Evolutionary conservation across 2,113 vertebrate genomes (phyloP).

Genomic region (Anhinga rufa): DNA sequence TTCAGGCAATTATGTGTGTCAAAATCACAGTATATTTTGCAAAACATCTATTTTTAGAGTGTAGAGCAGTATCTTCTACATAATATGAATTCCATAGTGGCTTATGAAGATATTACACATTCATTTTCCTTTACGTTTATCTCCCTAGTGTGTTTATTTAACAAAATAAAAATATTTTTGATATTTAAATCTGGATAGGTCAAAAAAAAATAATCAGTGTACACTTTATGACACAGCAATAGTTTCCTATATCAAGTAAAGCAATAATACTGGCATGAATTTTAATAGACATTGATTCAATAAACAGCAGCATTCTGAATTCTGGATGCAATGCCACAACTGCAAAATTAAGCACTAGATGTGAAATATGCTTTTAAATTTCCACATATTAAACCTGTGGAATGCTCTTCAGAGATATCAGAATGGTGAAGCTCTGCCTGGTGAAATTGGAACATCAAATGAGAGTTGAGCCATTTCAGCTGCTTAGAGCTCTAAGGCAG

Average conservation of each 20-base stretch:
- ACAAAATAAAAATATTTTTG: neutral
- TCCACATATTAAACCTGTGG: neutral
- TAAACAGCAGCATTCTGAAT: neutral
- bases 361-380: neutral
- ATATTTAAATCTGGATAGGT: neutral
- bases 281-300: neutral
- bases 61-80: neutral
- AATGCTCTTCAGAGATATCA: neutral
- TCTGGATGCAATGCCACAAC: neutral
- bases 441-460: neutral
- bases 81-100: neutral
- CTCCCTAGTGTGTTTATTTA: neutral
- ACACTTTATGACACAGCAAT: neutral
- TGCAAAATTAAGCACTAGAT: neutral
- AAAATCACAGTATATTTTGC: neutral
- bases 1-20: neutral
- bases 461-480: neutral
- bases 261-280: neutral
- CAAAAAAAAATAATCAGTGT: neutral
- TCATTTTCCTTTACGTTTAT: neutral
- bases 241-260: neutral
- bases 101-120: neutral
- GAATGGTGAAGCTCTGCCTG: neutral
- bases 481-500: neutral
- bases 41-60: neutral